Evolutionary conservation across 1,140 invertebrate genomes (phyloP).

Genomic region (Hermetia illucens): DNA sequence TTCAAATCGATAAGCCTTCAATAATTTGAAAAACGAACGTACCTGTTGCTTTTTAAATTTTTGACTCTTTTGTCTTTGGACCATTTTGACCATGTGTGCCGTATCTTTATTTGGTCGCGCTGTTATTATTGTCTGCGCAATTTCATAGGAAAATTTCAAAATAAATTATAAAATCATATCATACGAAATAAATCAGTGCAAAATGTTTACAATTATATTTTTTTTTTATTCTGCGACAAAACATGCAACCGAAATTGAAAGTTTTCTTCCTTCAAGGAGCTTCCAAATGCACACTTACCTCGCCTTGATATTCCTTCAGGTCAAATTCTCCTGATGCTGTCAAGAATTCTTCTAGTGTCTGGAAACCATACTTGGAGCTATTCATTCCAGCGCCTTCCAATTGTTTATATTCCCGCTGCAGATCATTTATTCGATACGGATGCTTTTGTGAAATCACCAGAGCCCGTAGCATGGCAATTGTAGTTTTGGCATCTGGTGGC

Average conservation of each 20-base stretch:
- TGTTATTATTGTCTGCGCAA: constrained; percentile 13
- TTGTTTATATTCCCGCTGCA: constrained; percentile 14
- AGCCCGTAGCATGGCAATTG: constrained; percentile 16
- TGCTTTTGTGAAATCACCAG: constrained; percentile 18
- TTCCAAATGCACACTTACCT: constrained; percentile 12
- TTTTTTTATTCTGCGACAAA: background rate
- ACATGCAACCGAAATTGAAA: background rate
- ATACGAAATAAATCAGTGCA: background rate
- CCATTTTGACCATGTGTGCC: constrained; percentile 20
- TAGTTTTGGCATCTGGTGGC: constrained; percentile 8
- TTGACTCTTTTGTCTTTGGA: constrained; percentile 12
- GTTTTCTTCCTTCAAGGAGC: constrained; percentile 2
- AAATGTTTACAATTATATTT: constrained; percentile 2
- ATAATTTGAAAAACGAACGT: no score
- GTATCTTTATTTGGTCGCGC: constrained; percentile 17
- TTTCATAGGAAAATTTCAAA: no score
- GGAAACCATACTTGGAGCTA: constrained; percentile 12
- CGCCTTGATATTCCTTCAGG: constrained; percentile 8
- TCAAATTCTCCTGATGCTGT: constrained; percentile 14
- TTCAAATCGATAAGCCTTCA: no score
- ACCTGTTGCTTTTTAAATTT: constrained; percentile 1
- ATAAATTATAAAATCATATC: background rate
- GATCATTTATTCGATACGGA: constrained; percentile 11
- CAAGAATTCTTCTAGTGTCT: constrained; percentile 11
- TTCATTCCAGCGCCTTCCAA: constrained; percentile 15